phyloP scores from a whole-genome alignment of 2,113 vertebrate genomes.

The Phalacrocorax aristotelis region DNA sequence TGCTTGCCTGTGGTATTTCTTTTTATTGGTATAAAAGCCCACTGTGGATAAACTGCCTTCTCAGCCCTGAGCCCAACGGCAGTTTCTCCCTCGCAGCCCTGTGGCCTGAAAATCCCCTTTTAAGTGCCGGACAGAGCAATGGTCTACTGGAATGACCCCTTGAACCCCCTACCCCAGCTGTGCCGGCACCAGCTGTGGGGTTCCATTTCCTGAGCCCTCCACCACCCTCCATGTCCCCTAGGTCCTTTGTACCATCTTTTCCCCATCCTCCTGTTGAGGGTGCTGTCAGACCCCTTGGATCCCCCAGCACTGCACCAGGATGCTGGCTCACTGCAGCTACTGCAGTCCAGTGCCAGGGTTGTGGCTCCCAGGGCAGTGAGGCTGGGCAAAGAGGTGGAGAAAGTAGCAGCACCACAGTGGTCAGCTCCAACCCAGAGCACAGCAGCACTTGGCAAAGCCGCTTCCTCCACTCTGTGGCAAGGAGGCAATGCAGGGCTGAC shows the following conservation, averaged over 20 bases:
- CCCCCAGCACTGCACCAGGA: not conserved
- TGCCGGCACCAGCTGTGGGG: not conserved
- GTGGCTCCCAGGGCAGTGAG: not conserved
- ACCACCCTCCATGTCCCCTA: not conserved
- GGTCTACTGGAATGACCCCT: not conserved
- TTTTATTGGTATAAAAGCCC: constrained; percentile 68
- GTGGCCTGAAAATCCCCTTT: constrained; percentile 24
- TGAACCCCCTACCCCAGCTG: not conserved
- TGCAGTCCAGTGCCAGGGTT: accelerated
- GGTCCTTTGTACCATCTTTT: not conserved
- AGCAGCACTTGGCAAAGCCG: not conserved
- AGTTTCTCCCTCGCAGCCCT: constrained; percentile 1
- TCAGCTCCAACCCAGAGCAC: accelerated
- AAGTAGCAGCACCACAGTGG: not conserved
- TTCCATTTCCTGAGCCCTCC: not conserved
- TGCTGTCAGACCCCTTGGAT: not conserved
- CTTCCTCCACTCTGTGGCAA: not conserved
- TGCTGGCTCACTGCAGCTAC: not conserved
- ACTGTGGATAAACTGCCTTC: constrained; percentile 15
- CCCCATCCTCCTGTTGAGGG: not conserved
- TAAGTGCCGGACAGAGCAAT: not conserved
- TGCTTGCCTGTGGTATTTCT: not conserved
- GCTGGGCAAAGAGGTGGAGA: not conserved
- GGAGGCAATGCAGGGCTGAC: not conserved
- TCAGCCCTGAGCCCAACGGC: not conserved